Evolutionary conservation across 2,888 invertebrate genomes (phyloP), one percentile per base, ranked within the genome.

Genomic region (Amphiduros pacificus): DNA sequence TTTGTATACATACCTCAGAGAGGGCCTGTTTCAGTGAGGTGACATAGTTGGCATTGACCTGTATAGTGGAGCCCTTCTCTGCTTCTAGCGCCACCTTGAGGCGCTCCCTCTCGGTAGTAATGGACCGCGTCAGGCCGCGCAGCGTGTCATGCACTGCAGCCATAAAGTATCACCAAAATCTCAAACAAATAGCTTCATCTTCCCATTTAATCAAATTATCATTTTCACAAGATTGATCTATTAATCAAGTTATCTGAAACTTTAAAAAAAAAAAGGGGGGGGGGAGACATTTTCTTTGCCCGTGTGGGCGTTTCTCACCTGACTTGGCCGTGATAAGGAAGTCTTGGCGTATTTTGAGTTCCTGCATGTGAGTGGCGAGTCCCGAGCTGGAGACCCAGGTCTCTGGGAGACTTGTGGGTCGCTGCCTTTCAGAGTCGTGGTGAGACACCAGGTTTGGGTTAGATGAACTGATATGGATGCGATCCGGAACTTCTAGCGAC

Each of bases 311-410:
- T 36, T 36, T 36, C 83, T 81, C 76, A 88, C 90, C 85, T 76
- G 88, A 88, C 77, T 89, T 89, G 20, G 90, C 89, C 59, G 89
- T 84, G 5, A 87, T 85, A 0, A 88, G 84, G 77, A 90, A 90
- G 82, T 89, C 89, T 62, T 89, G 89, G 60, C 87, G 79, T n/a
- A 87, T 75, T 66, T 83, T 83, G 64, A 79, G 77, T 64, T 85
- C 85, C 28, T 74, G 70, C 28, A 75, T 72, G 27, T 69, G 66
- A 29, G 71, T 71, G 58, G 73, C 71, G 29, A 71, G 59, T 22
- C 64, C 52, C n/a, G n/a, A n/a, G 4, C 59, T 62, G 40, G 61
- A 60, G 51, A 65, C 61, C 40, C 64, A 59, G 44, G 70, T 65
- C 56, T 74, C 74, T 1, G 75, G 74, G 28, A 77, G 65, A 59